Evolutionary conservation across 2,888 invertebrate genomes (phyloP), one percentile per base, ranked within the genome.

Genomic region (Harpalus rufipes): DNA sequence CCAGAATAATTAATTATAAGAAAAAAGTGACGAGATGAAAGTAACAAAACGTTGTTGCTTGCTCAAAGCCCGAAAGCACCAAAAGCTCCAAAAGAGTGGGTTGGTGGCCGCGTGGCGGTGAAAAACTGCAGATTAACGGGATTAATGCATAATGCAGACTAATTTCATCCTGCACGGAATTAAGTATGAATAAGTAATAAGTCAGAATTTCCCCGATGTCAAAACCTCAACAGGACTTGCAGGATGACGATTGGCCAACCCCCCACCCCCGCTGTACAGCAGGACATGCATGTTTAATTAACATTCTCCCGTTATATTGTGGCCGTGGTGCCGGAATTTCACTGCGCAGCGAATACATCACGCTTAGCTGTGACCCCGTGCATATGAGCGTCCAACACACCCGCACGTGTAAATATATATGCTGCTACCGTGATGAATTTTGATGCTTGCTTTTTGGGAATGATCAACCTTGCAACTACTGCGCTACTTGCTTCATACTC

Each of bases 161-260:
- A 85, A 86, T 86, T 86, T 85, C 85, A 83, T 85, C 82, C 86
- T 76, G 85, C 68, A 21, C 85, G 85, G 84, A 86, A 86, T 86
- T 86, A 85, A 85, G 68, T 82, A 85, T 86, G 86, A 86, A 86
- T 86, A 86, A 86, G 81, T 86, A 83, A 86, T 86, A 86, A 72
- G 25, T 82, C 80, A 83, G 85, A 85, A 86, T 86, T 86, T 86
- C 85, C 86, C 81, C 63, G 85, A 72, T 86, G 86, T 86, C 85
- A 86, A 85, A 81, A 85, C 78, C 58, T 72, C 58, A 72, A 10
- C 41, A 41, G 25, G 72, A n/a, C n/a, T 16, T n/a, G 39, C 14
- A 32, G 79, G 81, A 41, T 61, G 61, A 61, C 32, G 81, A 68
- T 39, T 81, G 61, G 41, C 14, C 32, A 51, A 56, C n/a, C 25